Evolutionary conservation across 2,888 invertebrate species (phyloP).

Genomic region (Brachyopa scutellaris): DNA sequence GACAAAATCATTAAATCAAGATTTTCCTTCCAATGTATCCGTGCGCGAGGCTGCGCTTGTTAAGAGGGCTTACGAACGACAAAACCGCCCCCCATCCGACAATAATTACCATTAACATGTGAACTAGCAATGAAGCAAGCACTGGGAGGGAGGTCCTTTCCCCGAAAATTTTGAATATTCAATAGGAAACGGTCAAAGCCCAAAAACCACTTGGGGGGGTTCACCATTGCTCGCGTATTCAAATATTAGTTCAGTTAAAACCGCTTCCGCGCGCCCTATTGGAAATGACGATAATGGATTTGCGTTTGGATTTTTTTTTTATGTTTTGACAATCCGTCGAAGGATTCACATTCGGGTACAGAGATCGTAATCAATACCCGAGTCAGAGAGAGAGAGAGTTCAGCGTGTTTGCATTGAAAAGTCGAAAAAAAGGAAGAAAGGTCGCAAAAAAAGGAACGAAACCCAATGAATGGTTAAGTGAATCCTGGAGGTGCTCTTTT

Average conservation of each 20-base stretch:
- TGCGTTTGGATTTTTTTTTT: slow-evolving; percentile 22
- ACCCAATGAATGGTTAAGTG: slow-evolving; percentile 57
- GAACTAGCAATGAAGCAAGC: slow-evolving; percentile 13
- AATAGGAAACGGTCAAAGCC: slow-evolving; percentile 48
- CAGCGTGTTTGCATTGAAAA: slow-evolving; percentile 36
- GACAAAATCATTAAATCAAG: slow-evolving; percentile 67
- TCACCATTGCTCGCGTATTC: slow-evolving; percentile 35
- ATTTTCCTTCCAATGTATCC: slow-evolving; percentile 45
- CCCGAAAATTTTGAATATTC: slow-evolving; percentile 46
- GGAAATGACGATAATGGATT: slow-evolving; percentile 68
- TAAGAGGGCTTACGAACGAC: slow-evolving; percentile 29
- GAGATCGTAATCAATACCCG: slow-evolving; percentile 68
- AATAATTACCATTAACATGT: slow-evolving; percentile 56
- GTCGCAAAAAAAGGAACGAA: slow-evolving; percentile 20
- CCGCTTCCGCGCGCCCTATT: slow-evolving; percentile 58
- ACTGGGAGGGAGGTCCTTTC: not conserved
- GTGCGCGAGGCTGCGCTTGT: not conserved
- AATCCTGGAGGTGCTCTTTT: slow-evolving; percentile 68
- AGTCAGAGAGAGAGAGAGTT: no score
- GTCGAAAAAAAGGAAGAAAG: slow-evolving; percentile 5
- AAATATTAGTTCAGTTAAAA: slow-evolving; percentile 62
- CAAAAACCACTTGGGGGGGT: slow-evolving; percentile 27
- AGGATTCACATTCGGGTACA: slow-evolving; percentile 40
- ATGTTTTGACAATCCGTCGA: slow-evolving; percentile 27
- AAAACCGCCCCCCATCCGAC: not conserved